phyloP scores from a whole-genome alignment of 1,140 invertebrate genomes.

The Drosophila sproati region DNA sequence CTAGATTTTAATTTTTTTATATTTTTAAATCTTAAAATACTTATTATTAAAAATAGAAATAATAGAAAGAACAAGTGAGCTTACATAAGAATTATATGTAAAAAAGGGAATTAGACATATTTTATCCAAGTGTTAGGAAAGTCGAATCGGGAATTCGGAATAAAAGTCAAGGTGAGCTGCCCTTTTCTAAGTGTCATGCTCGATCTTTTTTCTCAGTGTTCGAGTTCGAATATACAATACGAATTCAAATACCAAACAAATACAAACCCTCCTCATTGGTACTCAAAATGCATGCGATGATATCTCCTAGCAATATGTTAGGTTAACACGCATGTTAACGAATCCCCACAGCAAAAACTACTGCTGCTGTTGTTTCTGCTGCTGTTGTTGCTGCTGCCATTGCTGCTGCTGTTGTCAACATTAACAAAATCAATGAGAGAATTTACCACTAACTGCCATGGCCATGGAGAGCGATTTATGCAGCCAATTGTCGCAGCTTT shows the following conservation, averaged over 20 bases:
- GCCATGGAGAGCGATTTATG: slow-evolving; percentile 55
- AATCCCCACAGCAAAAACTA: slow-evolving; percentile 37
- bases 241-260: not conserved
- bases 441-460: slow-evolving; percentile 30
- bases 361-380: slow-evolving; percentile 5
- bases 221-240: not conserved
- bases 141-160: no score
- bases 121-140: no score
- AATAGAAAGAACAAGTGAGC: not conserved
- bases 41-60: no score
- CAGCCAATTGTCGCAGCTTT: slow-evolving; percentile 49
- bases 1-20: no score
- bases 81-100: no score
- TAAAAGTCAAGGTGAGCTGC: no score
- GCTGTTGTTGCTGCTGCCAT: not conserved
- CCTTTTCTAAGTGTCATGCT: no score
- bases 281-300: slow-evolving; percentile 39
- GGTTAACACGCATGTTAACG: slow-evolving; percentile 73
- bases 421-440: slow-evolving; percentile 53
- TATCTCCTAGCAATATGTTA: slow-evolving; percentile 6
- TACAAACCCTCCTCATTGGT: slow-evolving; percentile 24
- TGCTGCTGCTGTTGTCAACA: slow-evolving; percentile 7
- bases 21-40: no score
- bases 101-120: no score
- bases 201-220: not conserved